phyloP scores from a whole-genome alignment of 2,113 vertebrate genomes.

The Semnornis frantzii region DNA sequence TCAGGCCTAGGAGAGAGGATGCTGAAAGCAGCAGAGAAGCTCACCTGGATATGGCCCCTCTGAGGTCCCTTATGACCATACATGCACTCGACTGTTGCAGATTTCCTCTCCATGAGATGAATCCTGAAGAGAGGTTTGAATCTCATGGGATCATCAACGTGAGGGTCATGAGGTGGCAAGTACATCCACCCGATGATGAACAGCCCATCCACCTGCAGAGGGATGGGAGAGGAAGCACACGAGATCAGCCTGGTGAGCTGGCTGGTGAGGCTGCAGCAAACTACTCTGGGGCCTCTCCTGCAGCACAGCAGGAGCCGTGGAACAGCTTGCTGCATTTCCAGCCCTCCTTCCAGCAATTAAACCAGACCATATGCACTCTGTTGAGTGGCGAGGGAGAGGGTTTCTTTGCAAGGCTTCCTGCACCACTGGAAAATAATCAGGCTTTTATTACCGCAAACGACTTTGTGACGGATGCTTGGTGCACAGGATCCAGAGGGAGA shows the following conservation, averaged over 20 bases:
- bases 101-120: conserved; percentile 89
- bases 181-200: conserved; percentile 99
- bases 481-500: neutral
- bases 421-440: conserved; percentile 10
- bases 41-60: conserved; percentile 94
- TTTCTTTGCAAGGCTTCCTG: conserved; percentile 9
- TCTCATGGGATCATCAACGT: conserved; percentile 95
- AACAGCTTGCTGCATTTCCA: neutral
- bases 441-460: conserved; percentile 22
- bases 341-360: conserved; percentile 16
- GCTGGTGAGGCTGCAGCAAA: neutral
- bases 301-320: neutral
- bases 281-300: neutral
- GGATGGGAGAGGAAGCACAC: neutral
- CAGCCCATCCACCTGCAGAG: conserved; percentile 89
- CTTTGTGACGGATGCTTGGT: conserved; percentile 3
- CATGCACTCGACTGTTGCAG: conserved; percentile 95
- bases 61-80: conserved; percentile 97
- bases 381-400: neutral
- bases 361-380: neutral
- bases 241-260: fast-evolving
- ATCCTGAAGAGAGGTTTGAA: conserved; percentile 94
- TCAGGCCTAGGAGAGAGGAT: fast-evolving
- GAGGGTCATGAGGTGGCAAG: conserved; percentile 94
- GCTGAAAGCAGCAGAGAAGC: neutral